Evolutionary conservation across 2,888 invertebrate species (phyloP).

Genomic region (Noctua pronuba): DNA sequence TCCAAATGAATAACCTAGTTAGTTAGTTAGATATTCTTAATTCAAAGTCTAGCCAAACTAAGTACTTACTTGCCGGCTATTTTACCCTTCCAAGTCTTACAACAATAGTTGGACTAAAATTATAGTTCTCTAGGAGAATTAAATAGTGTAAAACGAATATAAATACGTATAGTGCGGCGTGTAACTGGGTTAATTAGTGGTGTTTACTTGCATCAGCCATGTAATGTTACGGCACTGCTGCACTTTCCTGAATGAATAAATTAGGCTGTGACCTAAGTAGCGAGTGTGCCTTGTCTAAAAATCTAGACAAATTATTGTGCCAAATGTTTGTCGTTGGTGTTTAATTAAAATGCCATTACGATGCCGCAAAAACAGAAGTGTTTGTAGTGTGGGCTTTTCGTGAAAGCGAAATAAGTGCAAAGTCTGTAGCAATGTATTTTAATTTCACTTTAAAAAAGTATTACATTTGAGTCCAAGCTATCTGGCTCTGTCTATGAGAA

Average conservation of each 20-base stretch:
- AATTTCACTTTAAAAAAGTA: neutral
- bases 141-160: conserved; percentile 60
- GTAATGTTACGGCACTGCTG: conserved; percentile 65
- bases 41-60: neutral
- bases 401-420: neutral
- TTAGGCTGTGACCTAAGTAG: conserved; percentile 59
- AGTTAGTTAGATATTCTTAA: neutral
- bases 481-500: neutral
- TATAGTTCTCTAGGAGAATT: conserved; percentile 51
- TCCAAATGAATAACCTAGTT: neutral
- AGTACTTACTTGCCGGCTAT: neutral
- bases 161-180: conserved; percentile 56
- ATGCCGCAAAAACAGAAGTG: neutral
- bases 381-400: neutral
- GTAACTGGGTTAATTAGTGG: conserved; percentile 70
- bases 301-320: conserved; percentile 34
- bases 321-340: conserved; percentile 30
- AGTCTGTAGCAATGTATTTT: neutral
- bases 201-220: conserved; percentile 66
- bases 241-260: conserved; percentile 70
- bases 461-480: neutral
- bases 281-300: conserved; percentile 42
- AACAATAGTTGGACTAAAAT: conserved; percentile 40
- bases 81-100: conserved; percentile 22
- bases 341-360: conserved; percentile 28